Conservation (phyloP, 2,888 invertebrate genomes). For the Noctua pronuba region DNA sequence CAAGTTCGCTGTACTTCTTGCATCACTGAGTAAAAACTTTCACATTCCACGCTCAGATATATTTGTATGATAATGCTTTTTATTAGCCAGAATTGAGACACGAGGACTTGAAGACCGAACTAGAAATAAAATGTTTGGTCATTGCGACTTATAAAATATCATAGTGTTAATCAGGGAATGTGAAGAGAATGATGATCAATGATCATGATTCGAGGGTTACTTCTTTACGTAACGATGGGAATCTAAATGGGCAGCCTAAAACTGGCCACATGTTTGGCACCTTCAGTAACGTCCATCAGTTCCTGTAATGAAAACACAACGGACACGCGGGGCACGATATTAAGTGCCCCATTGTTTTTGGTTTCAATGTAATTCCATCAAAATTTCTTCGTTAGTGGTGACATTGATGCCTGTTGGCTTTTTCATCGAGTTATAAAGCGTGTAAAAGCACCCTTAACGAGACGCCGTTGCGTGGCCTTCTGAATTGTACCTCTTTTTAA, state of each 20-base stretch:
- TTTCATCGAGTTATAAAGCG: no score
- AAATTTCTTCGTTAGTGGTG: no score
- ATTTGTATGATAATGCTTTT: constrained; percentile 39
- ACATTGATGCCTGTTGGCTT: no score
- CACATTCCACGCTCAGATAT: constrained; percentile 31
- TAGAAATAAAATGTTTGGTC: constrained; percentile 4
- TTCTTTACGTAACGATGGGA: not conserved
- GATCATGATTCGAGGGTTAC: not conserved
- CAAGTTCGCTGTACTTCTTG: constrained; percentile 12
- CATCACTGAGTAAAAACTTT: constrained; percentile 30
- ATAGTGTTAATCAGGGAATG: not conserved
- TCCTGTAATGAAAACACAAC: not conserved
- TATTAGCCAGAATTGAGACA: constrained; percentile 26
- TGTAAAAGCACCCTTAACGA: no score
- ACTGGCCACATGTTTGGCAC: not conserved
- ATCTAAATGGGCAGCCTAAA: not conserved
- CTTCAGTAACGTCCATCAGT: not conserved
- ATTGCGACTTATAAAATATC: not conserved
- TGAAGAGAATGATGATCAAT: not conserved
- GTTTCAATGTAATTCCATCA: no score
- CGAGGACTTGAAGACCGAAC: constrained; percentile 25
- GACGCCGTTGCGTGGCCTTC: no score
- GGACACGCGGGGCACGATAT: not conserved
- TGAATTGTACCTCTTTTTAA: no score
- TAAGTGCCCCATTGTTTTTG: no score